Conservation (phyloP, 2,113 vertebrate species). For the Triplophysa dalaica region DNA sequence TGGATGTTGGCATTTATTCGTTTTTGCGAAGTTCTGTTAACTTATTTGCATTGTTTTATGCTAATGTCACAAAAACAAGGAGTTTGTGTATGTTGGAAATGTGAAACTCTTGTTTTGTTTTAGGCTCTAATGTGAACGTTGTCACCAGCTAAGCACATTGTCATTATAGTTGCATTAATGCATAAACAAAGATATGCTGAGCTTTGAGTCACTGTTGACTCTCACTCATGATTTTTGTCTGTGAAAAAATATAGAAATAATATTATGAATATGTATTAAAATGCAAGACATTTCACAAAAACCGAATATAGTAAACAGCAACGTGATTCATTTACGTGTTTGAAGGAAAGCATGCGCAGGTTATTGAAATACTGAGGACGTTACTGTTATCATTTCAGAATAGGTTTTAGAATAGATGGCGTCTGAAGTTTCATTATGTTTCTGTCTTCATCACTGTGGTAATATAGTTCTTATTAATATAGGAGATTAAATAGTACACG, state of each 20-base stretch:
- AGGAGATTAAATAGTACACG: not conserved
- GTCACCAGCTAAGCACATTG: slow-evolving; percentile 32
- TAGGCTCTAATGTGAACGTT: slow-evolving; percentile 45
- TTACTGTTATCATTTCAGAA: not conserved
- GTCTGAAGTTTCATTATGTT: not conserved
- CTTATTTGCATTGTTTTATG: slow-evolving; percentile 16
- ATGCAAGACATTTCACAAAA: not conserved
- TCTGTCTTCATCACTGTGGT: not conserved
- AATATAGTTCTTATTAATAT: not conserved
- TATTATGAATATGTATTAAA: not conserved
- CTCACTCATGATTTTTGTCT: slow-evolving; percentile 9
- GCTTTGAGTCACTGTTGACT: not conserved
- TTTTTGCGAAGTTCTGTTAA: slow-evolving; percentile 13
- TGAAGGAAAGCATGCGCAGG: not conserved
- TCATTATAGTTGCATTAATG: slow-evolving; percentile 15
- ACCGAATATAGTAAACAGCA: not conserved
- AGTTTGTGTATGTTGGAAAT: slow-evolving; percentile 49
- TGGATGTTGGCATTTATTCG: not conserved
- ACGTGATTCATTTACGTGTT: not conserved
- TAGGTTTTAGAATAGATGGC: not conserved
- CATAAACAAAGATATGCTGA: not conserved
- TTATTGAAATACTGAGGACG: not conserved
- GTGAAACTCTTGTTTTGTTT: slow-evolving; percentile 51
- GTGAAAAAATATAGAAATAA: not conserved
- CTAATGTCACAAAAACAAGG: slow-evolving; percentile 38